These are phyloP conservation scores for Papilio aristodemus DNA, from an alignment of 1,140 invertebrate species.

Conservation along the genomic window DNA sequence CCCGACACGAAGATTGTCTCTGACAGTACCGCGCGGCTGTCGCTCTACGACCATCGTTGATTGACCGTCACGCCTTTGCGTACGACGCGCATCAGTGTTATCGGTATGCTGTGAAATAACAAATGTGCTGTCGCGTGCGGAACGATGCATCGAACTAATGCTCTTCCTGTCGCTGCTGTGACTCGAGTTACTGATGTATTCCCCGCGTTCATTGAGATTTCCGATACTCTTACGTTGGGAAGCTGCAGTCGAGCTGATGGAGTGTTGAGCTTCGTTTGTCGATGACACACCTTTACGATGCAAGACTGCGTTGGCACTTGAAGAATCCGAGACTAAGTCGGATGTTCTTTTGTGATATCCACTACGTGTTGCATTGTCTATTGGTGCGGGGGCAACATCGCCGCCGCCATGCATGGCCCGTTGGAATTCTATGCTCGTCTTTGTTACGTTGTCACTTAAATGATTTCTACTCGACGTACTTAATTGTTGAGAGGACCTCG, in stretches of 20 bases:
- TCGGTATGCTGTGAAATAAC: slow-evolving; percentile 77
- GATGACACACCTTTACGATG: slow-evolving; percentile 85
- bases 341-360: slow-evolving; percentile 85
- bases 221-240: slow-evolving; percentile 89
- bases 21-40: slow-evolving; percentile 80
- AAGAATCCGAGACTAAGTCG: slow-evolving; percentile 86
- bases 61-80: slow-evolving; percentile 73
- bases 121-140: slow-evolving; percentile 76
- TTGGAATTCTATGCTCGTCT: slow-evolving; percentile 74
- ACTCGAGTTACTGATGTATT: slow-evolving; percentile 83
- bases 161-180: slow-evolving; percentile 86
- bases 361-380: slow-evolving; percentile 52
- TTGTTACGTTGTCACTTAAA: slow-evolving; percentile 68
- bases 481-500: slow-evolving; percentile 52
- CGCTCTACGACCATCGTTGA: slow-evolving; percentile 76
- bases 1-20: slow-evolving; percentile 85
- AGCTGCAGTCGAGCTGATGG: slow-evolving; percentile 87
- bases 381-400: slow-evolving; percentile 40
- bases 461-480: slow-evolving; percentile 61
- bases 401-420: slow-evolving; percentile 72
- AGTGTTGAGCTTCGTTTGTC: slow-evolving; percentile 82
- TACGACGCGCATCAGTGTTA: slow-evolving; percentile 62
- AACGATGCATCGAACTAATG: slow-evolving; percentile 87
- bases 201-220: slow-evolving; percentile 86
- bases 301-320: slow-evolving; percentile 87